A percentile compares a stretch with the other conserved stretches of the same genome.
These are phyloP conservation scores for Palythoa caribaeorum DNA, from an alignment of 92 coral and sea anemone genomes.

Conservation along the genomic window DNA sequence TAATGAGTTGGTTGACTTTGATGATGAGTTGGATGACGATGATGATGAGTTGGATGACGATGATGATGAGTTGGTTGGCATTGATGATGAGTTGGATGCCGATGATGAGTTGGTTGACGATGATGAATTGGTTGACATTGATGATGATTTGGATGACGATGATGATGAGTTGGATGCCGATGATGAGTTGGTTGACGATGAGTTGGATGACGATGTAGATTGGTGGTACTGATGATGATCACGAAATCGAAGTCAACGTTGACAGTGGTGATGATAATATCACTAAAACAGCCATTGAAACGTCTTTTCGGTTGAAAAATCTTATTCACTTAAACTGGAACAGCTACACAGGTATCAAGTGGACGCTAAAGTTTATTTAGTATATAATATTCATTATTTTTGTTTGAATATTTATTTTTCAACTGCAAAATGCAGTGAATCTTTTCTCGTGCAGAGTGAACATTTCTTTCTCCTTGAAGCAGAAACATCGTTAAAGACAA, in stretches of 20 bases:
- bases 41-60: too few relatives aligned
- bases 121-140: neutral
- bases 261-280: neutral
- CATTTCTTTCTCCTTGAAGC: neutral
- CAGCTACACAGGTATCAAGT: neutral
- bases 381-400: neutral
- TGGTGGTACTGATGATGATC: neutral
- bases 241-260: neutral
- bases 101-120: neutral
- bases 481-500: neutral
- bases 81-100: neutral
- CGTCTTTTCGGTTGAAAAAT: neutral
- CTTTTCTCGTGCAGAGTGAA: neutral
- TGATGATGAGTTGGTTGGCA: too few relatives aligned
- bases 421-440: neutral
- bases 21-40: neutral
- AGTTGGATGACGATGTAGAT: neutral
- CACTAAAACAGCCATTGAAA: neutral
- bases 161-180: neutral
- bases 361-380: neutral
- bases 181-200: neutral
- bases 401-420: slow-evolving; percentile 15
- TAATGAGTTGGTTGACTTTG: neutral
- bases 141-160: neutral
- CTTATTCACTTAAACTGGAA: neutral